Conservation (phyloP, 2,888 invertebrate genomes). For the Petrolisthes manimaculis region DNA sequence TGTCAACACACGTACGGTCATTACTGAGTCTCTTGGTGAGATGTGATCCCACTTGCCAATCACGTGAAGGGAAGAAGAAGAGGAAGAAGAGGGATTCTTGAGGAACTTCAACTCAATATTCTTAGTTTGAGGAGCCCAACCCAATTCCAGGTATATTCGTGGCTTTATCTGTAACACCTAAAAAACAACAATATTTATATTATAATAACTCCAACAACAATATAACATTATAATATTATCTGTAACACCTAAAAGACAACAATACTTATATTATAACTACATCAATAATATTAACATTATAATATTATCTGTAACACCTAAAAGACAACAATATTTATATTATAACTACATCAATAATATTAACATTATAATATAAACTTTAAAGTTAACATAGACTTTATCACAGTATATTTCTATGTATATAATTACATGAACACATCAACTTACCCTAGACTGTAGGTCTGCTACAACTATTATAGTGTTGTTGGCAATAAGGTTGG, state of each 20-base stretch:
- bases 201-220: too few species aligned
- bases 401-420: too few species aligned
- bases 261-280: background rate
- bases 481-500: too few species aligned
- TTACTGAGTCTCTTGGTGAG: background rate
- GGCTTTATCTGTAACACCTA: slow-evolving; percentile 40
- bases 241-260: slow-evolving; percentile 30
- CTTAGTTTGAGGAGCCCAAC: slow-evolving; percentile 21
- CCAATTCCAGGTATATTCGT: background rate
- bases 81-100: slow-evolving; percentile 8
- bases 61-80: slow-evolving; percentile 17
- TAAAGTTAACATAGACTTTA: too few species aligned
- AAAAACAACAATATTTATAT: background rate
- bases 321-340: background rate
- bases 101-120: slow-evolving; percentile 35
- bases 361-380: too few species aligned
- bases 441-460: too few species aligned
- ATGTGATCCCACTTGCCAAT: slow-evolving; percentile 39
- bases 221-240: background rate
- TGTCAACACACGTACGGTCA: background rate
- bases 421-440: too few species aligned
- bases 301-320: too few species aligned
- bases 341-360: too few species aligned
- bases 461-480: too few species aligned
- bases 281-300: too few species aligned